Evolutionary conservation across 2,797 vertebrate species (phyloP).

Genomic region (Dipus sagitta): DNA sequence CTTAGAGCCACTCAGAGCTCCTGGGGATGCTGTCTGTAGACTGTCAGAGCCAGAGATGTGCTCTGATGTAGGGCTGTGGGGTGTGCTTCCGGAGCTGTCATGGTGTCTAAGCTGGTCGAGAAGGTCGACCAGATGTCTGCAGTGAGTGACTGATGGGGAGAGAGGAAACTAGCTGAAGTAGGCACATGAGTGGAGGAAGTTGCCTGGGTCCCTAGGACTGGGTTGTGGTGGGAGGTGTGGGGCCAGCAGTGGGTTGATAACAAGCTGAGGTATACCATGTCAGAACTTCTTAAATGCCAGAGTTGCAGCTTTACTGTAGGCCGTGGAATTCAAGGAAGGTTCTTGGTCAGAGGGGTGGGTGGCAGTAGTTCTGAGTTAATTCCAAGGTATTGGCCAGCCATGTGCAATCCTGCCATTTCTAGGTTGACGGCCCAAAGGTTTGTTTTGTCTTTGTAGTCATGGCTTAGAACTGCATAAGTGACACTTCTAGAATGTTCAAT

Average conservation of each 20-base stretch:
- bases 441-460: background rate
- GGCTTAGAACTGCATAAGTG: conserved; percentile 31
- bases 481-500: conserved; percentile 40
- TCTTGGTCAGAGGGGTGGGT: background rate
- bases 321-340: background rate
- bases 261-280: background rate
- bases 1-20: background rate
- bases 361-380: conserved; percentile 16
- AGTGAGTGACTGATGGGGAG: background rate
- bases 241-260: background rate
- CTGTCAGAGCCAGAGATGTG: background rate
- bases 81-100: background rate
- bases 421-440: conserved; percentile 2
- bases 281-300: background rate
- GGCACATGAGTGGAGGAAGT: background rate
- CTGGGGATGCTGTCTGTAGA: background rate
- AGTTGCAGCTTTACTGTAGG: background rate
- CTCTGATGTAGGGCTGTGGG: background rate
- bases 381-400: conserved; percentile 44
- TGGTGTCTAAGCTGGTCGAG: background rate
- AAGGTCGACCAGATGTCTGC: background rate
- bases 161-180: background rate
- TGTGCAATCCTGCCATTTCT: background rate
- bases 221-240: background rate
- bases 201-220: background rate